Evolutionary conservation across 1,140 invertebrate genomes (phyloP).

Genomic region (Drosophila ercepeae): DNA sequence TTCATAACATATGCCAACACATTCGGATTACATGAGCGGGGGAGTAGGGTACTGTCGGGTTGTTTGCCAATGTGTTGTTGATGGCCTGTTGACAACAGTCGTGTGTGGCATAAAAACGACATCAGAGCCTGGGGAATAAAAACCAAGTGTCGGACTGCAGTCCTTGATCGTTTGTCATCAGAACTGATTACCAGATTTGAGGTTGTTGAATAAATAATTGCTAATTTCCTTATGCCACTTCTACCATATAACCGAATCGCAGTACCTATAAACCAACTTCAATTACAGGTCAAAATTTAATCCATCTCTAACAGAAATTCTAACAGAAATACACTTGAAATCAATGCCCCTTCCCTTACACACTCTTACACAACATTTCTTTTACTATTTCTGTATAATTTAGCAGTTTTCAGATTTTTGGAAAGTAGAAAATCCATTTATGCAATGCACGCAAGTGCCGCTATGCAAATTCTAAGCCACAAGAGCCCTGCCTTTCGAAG

Average conservation of each 20-base stretch:
- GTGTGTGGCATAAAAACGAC: conserved; percentile 38
- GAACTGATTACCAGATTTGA: conserved; percentile 27
- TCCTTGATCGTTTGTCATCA: conserved; percentile 39
- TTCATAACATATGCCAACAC: conserved; percentile 58
- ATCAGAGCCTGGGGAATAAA: conserved; percentile 38
- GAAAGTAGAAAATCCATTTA: conserved; percentile 34
- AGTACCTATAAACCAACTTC: conserved; percentile 5
- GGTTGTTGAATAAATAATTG: conserved; percentile 13
- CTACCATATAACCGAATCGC: neutral
- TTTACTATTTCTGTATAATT: conserved; percentile 37
- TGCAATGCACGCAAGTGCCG: conserved; percentile 48
- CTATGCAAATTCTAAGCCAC: conserved; percentile 45
- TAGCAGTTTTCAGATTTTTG: conserved; percentile 20
- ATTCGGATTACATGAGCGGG: conserved; percentile 5
- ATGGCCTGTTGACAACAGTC: conserved; percentile 36
- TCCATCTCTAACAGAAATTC: too few relatives aligned
- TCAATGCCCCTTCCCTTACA: conserved; percentile 5
- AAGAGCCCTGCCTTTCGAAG: conserved; percentile 5
- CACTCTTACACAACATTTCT: neutral
- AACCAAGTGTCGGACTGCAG: conserved; percentile 15
- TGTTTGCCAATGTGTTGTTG: conserved; percentile 32
- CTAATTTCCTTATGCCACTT: conserved; percentile 6
- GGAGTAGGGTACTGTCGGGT: neutral
- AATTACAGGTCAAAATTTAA: neutral
- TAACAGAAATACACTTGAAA: conserved; percentile 30